Percentiles rank a stretch among this genome's conserved stretches.
Evolutionary conservation across 2,888 invertebrate genomes (phyloP).

Genomic region (Unio delphinus): DNA sequence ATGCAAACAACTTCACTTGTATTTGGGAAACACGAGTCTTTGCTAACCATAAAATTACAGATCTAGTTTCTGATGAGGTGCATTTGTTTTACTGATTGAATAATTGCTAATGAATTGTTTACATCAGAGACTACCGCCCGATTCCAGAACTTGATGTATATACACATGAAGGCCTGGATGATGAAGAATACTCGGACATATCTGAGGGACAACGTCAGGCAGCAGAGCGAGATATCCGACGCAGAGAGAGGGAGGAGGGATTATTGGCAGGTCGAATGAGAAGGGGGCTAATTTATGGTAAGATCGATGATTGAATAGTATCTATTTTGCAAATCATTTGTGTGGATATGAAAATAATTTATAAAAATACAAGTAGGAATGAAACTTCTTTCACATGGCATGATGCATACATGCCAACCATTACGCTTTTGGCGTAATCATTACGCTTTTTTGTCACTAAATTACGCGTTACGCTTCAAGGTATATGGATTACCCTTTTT

Average conservation of each 20-base stretch:
- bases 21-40: too few relatives aligned
- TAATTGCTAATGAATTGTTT: not conserved
- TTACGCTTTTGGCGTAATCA: too few relatives aligned
- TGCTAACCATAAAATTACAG: too few relatives aligned
- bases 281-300: conserved; percentile 89
- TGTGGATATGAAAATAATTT: not conserved
- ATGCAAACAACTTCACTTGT: too few relatives aligned
- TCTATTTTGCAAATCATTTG: not conserved
- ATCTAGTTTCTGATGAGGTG: not conserved
- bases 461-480: too few relatives aligned
- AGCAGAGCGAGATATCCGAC: conserved; percentile 91
- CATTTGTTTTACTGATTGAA: not conserved
- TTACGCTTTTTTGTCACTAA: too few relatives aligned
- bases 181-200: conserved; percentile 83
- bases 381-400: not conserved
- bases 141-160: conserved; percentile 96
- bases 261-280: conserved; percentile 76
- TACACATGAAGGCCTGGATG: conserved; percentile 88
- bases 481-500: too few relatives aligned
- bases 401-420: too few relatives aligned
- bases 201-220: conserved; percentile 88
- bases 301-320: conserved; percentile 21
- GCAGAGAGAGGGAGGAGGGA: conserved; percentile 82
- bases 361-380: not conserved
- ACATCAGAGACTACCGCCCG: conserved; percentile 90